These are phyloP conservation scores for Numida meleagris DNA, from an alignment of 2,113 vertebrate genomes.

Conservation along the genomic window DNA sequence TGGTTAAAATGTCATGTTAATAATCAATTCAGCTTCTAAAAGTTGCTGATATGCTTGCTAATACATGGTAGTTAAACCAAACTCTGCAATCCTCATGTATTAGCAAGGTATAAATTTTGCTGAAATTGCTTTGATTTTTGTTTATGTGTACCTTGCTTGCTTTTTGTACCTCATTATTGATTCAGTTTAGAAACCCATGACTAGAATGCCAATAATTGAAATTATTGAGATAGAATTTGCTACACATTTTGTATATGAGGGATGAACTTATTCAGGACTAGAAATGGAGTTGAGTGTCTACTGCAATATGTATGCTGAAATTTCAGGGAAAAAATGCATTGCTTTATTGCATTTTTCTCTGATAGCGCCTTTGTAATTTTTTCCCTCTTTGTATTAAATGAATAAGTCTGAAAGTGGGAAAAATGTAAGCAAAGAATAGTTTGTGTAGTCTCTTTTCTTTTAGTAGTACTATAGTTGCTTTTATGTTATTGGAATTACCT, in stretches of 20 bases:
- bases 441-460: neutral
- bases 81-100: neutral
- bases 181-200: neutral
- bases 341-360: neutral
- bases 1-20: neutral
- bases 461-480: neutral
- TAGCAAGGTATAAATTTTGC: neutral
- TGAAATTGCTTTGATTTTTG: neutral
- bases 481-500: neutral
- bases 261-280: neutral
- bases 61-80: neutral
- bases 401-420: neutral
- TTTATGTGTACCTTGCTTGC: neutral
- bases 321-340: neutral
- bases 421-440: neutral
- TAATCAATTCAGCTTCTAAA: constrained; percentile 22
- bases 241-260: neutral
- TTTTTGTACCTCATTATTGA: neutral
- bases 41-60: neutral
- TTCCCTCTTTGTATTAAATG: neutral
- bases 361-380: neutral
- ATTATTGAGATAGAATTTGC: neutral
- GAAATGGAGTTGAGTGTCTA: neutral
- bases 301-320: neutral
- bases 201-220: neutral